Evolutionary conservation across 2,888 invertebrate genomes (phyloP).

Genomic region (Andrena marginata): DNA sequence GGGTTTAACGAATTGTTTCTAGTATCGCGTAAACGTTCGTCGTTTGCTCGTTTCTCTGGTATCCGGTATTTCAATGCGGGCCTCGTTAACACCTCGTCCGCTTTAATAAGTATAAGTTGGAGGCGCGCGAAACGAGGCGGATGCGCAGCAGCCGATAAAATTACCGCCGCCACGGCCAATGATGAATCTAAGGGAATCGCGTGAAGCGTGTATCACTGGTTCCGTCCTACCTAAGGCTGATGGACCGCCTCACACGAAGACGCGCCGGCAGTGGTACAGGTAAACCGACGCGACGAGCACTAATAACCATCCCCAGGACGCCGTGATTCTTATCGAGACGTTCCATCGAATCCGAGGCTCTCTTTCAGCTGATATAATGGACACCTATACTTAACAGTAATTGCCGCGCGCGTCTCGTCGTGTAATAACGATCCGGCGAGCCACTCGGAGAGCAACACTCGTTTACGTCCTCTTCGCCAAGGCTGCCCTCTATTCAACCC

Average conservation of each 20-base stretch:
- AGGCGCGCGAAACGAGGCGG: constrained; percentile 33
- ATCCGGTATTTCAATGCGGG: neutral
- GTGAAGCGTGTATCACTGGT: neutral
- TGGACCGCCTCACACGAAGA: constrained; percentile 27
- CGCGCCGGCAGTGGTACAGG: constrained; percentile 26
- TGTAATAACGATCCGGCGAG: constrained; percentile 58
- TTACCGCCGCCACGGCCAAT: constrained; percentile 12
- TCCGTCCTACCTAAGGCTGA: constrained; percentile 26
- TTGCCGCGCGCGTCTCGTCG: constrained; percentile 49
- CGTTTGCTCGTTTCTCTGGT: neutral
- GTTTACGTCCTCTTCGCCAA: constrained; percentile 40
- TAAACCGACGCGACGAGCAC: constrained; percentile 56
- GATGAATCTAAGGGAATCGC: neutral
- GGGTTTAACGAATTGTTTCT: neutral
- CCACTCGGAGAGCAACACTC: constrained; percentile 46
- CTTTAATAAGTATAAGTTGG: constrained; percentile 29
- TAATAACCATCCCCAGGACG: constrained; percentile 54
- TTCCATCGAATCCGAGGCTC: constrained; percentile 54
- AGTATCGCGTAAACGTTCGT: no score
- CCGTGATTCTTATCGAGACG: constrained; percentile 54
- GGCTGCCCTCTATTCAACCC: constrained; percentile 9
- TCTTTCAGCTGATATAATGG: constrained; percentile 60
- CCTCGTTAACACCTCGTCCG: constrained; percentile 42
- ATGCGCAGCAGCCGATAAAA: constrained; percentile 31
- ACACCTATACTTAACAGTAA: constrained; percentile 60